A percentile compares a stretch with the other conserved stretches of the same genome.
Conservation (phyloP, 2,888 invertebrate species). For the Caenorhabditis uteleia region DNA sequence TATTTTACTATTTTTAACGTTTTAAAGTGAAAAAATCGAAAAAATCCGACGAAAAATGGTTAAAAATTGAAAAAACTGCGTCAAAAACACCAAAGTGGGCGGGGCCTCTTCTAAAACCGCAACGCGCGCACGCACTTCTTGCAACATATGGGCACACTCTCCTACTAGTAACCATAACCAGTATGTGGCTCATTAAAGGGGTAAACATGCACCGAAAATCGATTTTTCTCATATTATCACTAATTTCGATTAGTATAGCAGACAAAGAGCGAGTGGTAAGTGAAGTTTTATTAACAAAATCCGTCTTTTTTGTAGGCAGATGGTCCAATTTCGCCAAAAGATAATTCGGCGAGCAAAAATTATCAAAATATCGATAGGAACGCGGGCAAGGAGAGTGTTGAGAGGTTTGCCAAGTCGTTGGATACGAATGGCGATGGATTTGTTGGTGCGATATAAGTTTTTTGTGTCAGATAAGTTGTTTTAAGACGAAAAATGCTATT, state of each 20-base stretch:
- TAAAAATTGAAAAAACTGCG: neutral
- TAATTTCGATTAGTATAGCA: slow-evolving; percentile 11
- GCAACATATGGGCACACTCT: no score
- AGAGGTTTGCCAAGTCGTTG: slow-evolving; percentile 79
- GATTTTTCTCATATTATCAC: slow-evolving; percentile 1
- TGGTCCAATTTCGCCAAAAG: slow-evolving; percentile 63
- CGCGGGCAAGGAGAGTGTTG: slow-evolving; percentile 75
- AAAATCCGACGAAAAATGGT: neutral
- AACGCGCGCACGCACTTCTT: no score
- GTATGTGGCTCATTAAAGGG: no score
- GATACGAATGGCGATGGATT: slow-evolving; percentile 82
- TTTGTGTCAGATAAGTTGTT: neutral
- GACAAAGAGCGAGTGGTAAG: slow-evolving; percentile 43
- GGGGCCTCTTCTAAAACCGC: no score
- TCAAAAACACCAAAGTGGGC: neutral
- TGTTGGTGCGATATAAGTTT: slow-evolving; percentile 76
- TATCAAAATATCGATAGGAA: slow-evolving; percentile 89
- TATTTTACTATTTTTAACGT: slow-evolving; percentile 8
- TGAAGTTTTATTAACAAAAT: slow-evolving; percentile 6
- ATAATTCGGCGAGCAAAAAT: slow-evolving; percentile 88
- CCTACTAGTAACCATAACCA: no score
- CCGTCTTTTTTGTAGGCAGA: slow-evolving; percentile 7
- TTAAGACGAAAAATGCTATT: no score
- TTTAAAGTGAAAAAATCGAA: neutral
- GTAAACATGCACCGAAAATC: no score